A percentile compares a stretch with the other conserved stretches of the same genome.
Evolutionary conservation across 2,888 invertebrate species (phyloP).

Genomic region (Spisula solida): DNA sequence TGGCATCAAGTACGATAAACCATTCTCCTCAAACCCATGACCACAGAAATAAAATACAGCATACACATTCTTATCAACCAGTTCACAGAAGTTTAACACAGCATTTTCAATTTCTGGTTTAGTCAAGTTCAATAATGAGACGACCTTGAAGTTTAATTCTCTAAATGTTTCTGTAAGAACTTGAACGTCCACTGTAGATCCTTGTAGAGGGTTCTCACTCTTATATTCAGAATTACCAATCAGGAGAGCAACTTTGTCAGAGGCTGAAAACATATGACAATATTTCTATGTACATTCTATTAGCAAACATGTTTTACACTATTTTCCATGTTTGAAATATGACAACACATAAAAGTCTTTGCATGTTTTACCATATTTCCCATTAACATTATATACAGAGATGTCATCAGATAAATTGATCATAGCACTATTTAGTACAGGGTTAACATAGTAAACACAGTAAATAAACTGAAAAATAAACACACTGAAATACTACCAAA

Average conservation of each 20-base stretch:
- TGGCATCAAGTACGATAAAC: conserved; percentile 88
- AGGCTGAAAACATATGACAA: conserved; percentile 78
- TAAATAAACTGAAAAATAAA: too few relatives aligned
- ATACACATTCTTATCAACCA: conserved; percentile 87
- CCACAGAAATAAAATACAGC: conserved; percentile 88
- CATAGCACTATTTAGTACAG: too few relatives aligned
- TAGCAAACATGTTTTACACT: too few relatives aligned
- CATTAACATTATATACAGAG: too few relatives aligned
- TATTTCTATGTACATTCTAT: neutral
- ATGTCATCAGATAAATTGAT: too few relatives aligned
- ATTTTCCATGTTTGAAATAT: too few relatives aligned
- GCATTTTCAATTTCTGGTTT: conserved; percentile 87
- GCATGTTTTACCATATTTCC: too few relatives aligned
- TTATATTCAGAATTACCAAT: conserved; percentile 88
- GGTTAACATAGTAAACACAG: too few relatives aligned
- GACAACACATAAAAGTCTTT: too few relatives aligned
- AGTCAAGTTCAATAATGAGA: conserved; percentile 87
- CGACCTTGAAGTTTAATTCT: conserved; percentile 87
- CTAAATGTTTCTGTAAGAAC: conserved; percentile 84
- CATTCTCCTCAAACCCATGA: conserved; percentile 88
- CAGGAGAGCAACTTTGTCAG: conserved; percentile 88
- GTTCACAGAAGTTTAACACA: conserved; percentile 86
- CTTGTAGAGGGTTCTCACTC: conserved; percentile 84
- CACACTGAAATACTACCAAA: too few relatives aligned
- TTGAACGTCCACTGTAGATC: conserved; percentile 80